These are phyloP conservation scores for Thamnophis sirtalis DNA, from an alignment of 2,113 vertebrate species.

Conservation along the genomic window DNA sequence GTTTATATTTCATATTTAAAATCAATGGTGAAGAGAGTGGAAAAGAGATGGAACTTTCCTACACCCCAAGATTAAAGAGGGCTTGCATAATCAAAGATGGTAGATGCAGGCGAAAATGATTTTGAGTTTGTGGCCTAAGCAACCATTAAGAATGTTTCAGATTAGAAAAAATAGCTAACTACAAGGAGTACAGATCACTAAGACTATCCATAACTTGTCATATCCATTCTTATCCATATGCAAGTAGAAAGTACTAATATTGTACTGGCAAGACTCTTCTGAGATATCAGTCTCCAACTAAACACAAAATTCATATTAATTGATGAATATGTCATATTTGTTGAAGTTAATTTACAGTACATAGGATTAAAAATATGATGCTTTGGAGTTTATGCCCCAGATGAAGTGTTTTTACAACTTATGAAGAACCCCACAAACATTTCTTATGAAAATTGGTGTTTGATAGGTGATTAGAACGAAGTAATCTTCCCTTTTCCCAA, in stretches of 20 bases:
- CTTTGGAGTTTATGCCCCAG: no score
- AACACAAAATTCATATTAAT: not conserved
- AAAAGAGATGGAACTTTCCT: not conserved
- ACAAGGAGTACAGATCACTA: not conserved
- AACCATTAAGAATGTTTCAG: not conserved
- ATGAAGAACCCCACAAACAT: no score
- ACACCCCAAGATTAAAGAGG: not conserved
- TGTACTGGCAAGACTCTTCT: not conserved
- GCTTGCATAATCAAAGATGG: not conserved
- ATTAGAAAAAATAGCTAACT: not conserved
- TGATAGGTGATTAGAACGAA: no score
- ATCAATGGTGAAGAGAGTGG: not conserved
- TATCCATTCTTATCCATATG: not conserved
- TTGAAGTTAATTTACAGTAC: not conserved
- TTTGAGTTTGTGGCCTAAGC: not conserved
- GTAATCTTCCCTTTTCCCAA: no score
- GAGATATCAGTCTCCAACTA: not conserved
- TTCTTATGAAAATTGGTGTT: no score
- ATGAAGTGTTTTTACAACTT: no score
- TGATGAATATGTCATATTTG: not conserved
- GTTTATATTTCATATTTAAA: not conserved
- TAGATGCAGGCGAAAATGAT: not conserved
- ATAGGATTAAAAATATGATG: no score
- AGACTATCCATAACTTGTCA: not conserved
- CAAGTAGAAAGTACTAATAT: not conserved